Evolutionary conservation across 2,888 invertebrate genomes (phyloP), one percentile per base, ranked within the genome.

Genomic region (Drosophila flavopinicola): DNA sequence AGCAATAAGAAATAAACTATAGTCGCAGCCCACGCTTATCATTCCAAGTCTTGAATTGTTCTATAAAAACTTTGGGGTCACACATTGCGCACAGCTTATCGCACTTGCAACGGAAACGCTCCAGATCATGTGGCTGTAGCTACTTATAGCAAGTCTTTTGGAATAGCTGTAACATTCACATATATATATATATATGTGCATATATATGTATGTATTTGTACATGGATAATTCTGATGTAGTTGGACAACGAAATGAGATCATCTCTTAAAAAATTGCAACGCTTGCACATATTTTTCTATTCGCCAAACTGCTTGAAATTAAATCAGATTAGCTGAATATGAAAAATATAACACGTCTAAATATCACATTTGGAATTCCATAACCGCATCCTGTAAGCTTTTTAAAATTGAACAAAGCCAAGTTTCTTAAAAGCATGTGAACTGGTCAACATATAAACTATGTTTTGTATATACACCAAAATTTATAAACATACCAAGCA

Each of bases 91-190:
- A 30, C 49, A 38, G 39, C 74, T 71, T 85, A 85, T 82, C 85
- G 68, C 70, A 44, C 70, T 76, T 85, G 82, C 80, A 82, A 76
- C 80, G 80, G 80, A 82, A 82, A 66, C 61, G 57, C 20, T 35
- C 6, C 24, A 37, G 30, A 54, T 44, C 39, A 11, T 57, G 38
- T 45, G 38, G 33, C 56, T 47, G 13, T 44, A 30, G 51, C 35
- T 47, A 24, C 23, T 42, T 58, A 45, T 41, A 51, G 35, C 45
- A n/a, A 45, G 44, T 25, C 48, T 60, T 58, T 35, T 52, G 35
- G 25, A 33, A 29, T 27, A 39, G 42, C 30, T 38, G 33, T 33
- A 49, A 29, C 27, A 59, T 38, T 39, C 44, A 25, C 9, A 29
- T 20, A 17, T 48, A n/a, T n/a, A n/a, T n/a, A n/a, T n/a, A n/a